These are phyloP conservation scores for Syngnathus rostellatus DNA, from an alignment of 2,797 vertebrate species.

Conservation along the genomic window DNA sequence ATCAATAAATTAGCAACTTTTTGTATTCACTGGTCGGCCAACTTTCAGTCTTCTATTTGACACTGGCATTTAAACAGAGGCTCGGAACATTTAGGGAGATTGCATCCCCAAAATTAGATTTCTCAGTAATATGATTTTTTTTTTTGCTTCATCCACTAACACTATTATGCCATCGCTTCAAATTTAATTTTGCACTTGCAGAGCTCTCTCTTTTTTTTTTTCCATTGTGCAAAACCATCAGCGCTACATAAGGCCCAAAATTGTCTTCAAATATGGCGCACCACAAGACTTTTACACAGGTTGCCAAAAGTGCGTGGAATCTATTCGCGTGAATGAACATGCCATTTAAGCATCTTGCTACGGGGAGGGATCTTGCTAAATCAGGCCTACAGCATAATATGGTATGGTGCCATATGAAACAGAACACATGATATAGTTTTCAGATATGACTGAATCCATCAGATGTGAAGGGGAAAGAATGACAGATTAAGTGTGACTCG, in stretches of 20 bases:
- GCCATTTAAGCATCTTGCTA: neutral
- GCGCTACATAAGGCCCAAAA: neutral
- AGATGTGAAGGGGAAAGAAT: slow-evolving; percentile 39
- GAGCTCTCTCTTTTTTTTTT: no score
- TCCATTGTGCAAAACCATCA: neutral
- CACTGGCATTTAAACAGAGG: no score
- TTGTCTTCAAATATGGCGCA: neutral
- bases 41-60: no score
- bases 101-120: no score
- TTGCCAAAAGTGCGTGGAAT: neutral
- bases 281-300: neutral
- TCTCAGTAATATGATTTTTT: no score
- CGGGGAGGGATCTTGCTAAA: neutral
- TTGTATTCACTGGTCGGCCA: neutral
- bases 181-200: neutral
- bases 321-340: neutral
- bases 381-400: neutral
- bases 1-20: neutral
- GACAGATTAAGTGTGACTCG: slow-evolving; percentile 61
- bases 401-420: slow-evolving; percentile 29
- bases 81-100: no score
- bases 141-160: no score
- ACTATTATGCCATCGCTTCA: no score
- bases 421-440: slow-evolving; percentile 51
- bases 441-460: slow-evolving; percentile 48